Base-by-base conservation (phyloP, 2,113 vertebrate species). In the Falcunculus frontatus region DNA sequence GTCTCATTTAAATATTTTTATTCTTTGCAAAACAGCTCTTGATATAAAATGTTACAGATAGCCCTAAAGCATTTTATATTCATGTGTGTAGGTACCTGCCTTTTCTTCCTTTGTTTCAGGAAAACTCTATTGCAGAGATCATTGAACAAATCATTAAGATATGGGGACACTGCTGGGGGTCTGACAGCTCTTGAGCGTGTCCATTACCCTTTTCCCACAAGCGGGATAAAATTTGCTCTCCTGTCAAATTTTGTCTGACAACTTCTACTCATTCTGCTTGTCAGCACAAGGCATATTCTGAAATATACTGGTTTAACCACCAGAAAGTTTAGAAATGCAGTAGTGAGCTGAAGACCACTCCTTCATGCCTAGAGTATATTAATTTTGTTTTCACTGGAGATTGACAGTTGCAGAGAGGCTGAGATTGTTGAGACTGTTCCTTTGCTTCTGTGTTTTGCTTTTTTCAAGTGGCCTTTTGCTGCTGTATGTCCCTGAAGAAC, bases 161-260 rank as follows among this genome's bases (percentile, higher is more conserved):
- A 3, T 9, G 44, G 41, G 46, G 49, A 17, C 23, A 30, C 39
- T 27, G 8, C 29, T 29, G 62, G 21, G 21, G 21, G 7, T 87
- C 60, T 69, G 47, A 6, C 14, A 19, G 30, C 20, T 32, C 32
- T n/a, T 59, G 27, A 50, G 44, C 14, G 7, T 84, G 50, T 49
- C 29, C 2, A 1, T 1, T 2, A 49, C 6, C 3, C 8, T 63
- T 30, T 47, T 72, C 37, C 41, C 14, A 25, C 5, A 56, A 30
- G 16, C 55, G 44, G 26, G 14, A 25, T 72, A 63, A 63, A 93
- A 75, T 59, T 59, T 6, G 6, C 9, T 2, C 1, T 68, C 16
- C 25, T 83, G 46, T 73, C n/a, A 69, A 62, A 65, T 65, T 46
- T 2, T 2, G 8, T 57, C 47, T 73, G 67, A 76, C 44, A 44